Percentiles rank a stretch among this genome's conserved stretches.
Evolutionary conservation across 2,888 invertebrate species (phyloP).

Genomic region (Byasa hedistus): DNA sequence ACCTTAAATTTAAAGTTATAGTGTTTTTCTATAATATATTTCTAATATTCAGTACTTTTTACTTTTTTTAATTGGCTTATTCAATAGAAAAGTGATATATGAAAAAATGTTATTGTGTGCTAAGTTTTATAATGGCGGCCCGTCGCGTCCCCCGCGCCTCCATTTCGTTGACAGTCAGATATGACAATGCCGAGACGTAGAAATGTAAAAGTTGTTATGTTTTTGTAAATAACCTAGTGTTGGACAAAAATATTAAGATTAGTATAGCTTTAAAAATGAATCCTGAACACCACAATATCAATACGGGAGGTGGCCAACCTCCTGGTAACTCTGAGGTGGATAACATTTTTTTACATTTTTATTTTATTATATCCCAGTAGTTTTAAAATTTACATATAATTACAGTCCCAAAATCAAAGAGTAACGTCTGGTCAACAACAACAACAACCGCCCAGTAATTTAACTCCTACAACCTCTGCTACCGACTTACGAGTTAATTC

Average conservation of each 20-base stretch:
- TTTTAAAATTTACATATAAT: constrained; percentile 49
- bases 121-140: constrained; percentile 82
- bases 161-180: constrained; percentile 83
- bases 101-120: constrained; percentile 76
- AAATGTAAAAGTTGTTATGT: constrained; percentile 70
- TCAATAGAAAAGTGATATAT: constrained; percentile 39
- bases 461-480: constrained; percentile 79
- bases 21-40: constrained; percentile 26
- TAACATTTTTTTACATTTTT: constrained; percentile 40
- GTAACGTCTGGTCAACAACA: constrained; percentile 59
- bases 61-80: constrained; percentile 34
- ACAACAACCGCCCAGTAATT: constrained; percentile 58
- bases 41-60: constrained; percentile 26
- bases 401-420: constrained; percentile 67
- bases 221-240: constrained; percentile 61
- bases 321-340: constrained; percentile 79
- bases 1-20: constrained; percentile 35
- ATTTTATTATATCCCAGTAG: constrained; percentile 30
- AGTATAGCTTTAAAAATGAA: constrained; percentile 68
- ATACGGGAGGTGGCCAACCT: constrained; percentile 81
- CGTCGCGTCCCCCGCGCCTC: constrained; percentile 84
- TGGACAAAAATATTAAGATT: constrained; percentile 45
- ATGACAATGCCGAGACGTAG: constrained; percentile 75
- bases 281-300: constrained; percentile 77
- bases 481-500: constrained; percentile 83